Conservation (phyloP, 92 coral and sea anemone species). For the Zoanthus solanderi region DNA sequence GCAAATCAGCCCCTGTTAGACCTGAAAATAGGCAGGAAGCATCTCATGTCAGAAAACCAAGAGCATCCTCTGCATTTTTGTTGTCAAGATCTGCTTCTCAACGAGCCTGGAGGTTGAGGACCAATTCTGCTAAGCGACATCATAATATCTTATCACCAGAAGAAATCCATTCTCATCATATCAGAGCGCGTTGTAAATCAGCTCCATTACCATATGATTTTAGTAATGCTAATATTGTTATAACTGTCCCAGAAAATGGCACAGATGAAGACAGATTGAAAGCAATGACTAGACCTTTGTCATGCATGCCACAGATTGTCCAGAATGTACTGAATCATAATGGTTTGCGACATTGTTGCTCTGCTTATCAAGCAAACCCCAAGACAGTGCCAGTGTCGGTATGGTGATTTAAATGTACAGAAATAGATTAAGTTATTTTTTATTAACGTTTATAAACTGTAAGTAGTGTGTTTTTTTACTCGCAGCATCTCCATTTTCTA, state of each 20-base stretch:
- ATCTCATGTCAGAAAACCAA: constrained; percentile 52
- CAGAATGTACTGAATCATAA: constrained; percentile 87
- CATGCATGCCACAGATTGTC: constrained; percentile 90
- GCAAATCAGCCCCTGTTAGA: constrained; percentile 87
- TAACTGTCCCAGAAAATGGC: constrained; percentile 73
- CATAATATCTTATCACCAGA: constrained; percentile 77
- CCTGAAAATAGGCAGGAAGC: constrained; percentile 61
- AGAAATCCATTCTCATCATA: constrained; percentile 67
- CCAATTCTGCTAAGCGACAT: constrained; percentile 74
- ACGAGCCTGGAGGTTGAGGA: constrained; percentile 87
- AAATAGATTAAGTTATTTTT: background rate
- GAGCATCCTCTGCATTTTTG: constrained; percentile 48
- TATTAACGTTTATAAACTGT: too few relatives aligned
- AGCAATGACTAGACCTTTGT: constrained; percentile 84
- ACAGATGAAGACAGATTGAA: constrained; percentile 70
- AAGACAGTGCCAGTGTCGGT: constrained; percentile 75
- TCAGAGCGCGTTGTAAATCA: constrained; percentile 81
- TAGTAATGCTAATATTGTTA: constrained; percentile 72
- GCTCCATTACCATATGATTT: constrained; percentile 89
- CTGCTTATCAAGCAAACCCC: constrained; percentile 78
- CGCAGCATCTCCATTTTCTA: too few relatives aligned
- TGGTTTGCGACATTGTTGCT: constrained; percentile 87
- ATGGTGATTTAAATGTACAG: constrained; percentile 42
- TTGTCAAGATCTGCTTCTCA: constrained; percentile 70
- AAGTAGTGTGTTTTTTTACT: background rate